Conservation (phyloP, 2,113 vertebrate genomes). For the Clarias gariepinus region DNA sequence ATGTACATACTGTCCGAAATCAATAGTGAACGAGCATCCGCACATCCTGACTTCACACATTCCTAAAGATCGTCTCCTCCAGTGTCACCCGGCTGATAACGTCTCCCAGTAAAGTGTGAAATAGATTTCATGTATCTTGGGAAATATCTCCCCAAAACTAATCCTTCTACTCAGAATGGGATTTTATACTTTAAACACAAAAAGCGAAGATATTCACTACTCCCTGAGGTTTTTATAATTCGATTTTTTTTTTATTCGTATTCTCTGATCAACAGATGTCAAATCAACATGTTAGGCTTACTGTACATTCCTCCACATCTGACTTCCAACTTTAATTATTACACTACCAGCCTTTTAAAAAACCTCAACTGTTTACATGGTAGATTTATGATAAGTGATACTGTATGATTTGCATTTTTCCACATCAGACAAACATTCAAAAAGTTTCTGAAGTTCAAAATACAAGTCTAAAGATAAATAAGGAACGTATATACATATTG, state of each 20-base stretch:
- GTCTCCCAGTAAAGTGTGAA: not conserved
- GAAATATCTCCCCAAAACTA: not conserved
- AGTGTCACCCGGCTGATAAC: not conserved
- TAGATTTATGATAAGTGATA: not conserved
- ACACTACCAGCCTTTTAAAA: not conserved
- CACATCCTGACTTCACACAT: not conserved
- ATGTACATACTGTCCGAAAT: not conserved
- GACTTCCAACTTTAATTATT: not conserved
- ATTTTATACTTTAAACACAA: not conserved
- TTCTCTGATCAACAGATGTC: not conserved
- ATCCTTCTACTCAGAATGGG: not conserved
- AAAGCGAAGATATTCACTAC: not conserved
- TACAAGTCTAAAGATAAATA: not conserved
- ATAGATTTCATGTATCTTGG: not conserved
- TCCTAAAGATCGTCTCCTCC: not conserved
- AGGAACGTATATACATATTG: not conserved
- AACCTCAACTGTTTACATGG: not conserved
- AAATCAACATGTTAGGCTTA: not conserved
- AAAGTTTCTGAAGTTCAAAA: conserved; percentile 20
- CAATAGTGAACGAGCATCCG: not conserved
- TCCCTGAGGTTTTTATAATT: not conserved
- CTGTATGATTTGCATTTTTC: not conserved
- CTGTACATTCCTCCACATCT: not conserved
- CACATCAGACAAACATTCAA: conserved; percentile 1
- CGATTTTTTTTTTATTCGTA: not conserved